Conservation (phyloP, 2,113 vertebrate genomes). For the Dissostichus mawsoni region DNA sequence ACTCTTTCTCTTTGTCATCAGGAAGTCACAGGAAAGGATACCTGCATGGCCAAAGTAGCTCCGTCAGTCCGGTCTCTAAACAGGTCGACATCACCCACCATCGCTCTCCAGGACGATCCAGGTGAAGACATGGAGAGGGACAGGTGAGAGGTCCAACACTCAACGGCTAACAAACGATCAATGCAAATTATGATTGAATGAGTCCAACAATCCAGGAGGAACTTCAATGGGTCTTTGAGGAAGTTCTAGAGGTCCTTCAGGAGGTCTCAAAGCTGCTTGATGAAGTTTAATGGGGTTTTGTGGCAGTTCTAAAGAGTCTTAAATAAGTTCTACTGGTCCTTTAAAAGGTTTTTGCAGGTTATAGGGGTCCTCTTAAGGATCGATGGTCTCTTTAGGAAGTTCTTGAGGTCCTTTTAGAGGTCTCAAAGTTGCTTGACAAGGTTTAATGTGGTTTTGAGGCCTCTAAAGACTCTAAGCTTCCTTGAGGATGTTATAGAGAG, state of each 20-base stretch:
- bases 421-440: too few species aligned
- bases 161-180: too few species aligned
- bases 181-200: too few species aligned
- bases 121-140: not conserved
- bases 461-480: not conserved
- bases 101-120: slow-evolving; percentile 44
- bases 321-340: too few species aligned
- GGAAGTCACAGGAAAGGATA: slow-evolving; percentile 5
- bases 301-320: too few species aligned
- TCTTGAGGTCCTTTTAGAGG: too few species aligned
- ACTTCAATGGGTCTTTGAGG: not conserved
- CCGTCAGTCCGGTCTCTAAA: slow-evolving; percentile 1
- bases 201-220: not conserved
- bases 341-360: too few species aligned
- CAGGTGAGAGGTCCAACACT: slow-evolving; percentile 50
- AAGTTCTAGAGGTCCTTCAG: not conserved
- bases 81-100: slow-evolving; percentile 37
- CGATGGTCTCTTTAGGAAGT: too few species aligned
- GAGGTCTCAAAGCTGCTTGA: not conserved
- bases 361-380: too few species aligned
- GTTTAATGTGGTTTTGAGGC: not conserved
- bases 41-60: slow-evolving; percentile 65
- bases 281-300: too few species aligned
- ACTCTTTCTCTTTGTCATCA: slow-evolving; percentile 1
- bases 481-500: not conserved